These are phyloP conservation scores for Dendrocincla fuliginosa DNA, from an alignment of 2,797 vertebrate genomes.

Conservation along the genomic window DNA sequence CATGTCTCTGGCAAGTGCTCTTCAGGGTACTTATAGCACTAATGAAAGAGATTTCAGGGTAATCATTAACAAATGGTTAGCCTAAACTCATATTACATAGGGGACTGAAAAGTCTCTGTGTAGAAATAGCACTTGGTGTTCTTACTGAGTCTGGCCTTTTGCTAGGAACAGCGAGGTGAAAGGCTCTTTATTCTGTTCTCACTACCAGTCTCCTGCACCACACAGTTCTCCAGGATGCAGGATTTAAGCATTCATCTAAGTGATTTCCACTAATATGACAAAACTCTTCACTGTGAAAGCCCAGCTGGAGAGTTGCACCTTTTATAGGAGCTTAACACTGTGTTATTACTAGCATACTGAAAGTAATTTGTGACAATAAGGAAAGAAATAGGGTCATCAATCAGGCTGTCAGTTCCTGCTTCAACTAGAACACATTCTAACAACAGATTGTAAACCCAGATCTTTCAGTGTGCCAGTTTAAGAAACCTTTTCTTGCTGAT, in stretches of 20 bases:
- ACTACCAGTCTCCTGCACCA: background rate
- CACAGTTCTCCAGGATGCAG: background rate
- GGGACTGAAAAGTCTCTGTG: background rate
- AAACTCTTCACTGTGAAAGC: conserved; percentile 34
- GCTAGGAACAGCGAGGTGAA: background rate
- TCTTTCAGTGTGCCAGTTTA: conserved; percentile 27
- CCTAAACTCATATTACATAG: background rate
- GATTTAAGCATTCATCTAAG: conserved; percentile 44
- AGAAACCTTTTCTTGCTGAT: conserved; percentile 39
- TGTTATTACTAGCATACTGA: conserved; percentile 33
- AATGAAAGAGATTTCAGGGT: background rate
- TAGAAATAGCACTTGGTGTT: background rate
- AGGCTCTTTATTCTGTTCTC: conserved; percentile 32
- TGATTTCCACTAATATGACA: conserved; percentile 44
- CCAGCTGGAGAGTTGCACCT: conserved; percentile 21
- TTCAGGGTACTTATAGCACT: background rate
- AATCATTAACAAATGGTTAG: background rate
- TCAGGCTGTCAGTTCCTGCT: conserved; percentile 62
- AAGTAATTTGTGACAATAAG: conserved; percentile 66
- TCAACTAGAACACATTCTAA: conserved; percentile 57
- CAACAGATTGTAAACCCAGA: conserved; percentile 54
- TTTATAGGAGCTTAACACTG: conserved; percentile 16
- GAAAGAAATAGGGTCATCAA: conserved; percentile 68
- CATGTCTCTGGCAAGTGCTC: background rate
- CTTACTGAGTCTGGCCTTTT: background rate